Base-by-base conservation (phyloP, 2,888 invertebrate species). In the Phyllotreta cruciferae region DNA sequence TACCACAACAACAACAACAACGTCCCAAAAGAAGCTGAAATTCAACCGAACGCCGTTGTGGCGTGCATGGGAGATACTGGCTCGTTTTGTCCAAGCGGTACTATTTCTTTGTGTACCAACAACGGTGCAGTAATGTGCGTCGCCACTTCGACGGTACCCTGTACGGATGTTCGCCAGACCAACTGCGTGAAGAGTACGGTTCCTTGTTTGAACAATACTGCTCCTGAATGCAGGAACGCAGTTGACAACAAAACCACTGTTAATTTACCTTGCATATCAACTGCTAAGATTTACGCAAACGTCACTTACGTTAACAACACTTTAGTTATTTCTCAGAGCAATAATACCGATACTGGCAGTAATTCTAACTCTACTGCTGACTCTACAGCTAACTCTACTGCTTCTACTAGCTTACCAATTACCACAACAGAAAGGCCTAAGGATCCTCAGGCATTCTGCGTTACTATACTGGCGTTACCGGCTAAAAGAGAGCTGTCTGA, bases 111-210 rank as follows among this genome's bases (percentile, higher is more conserved):
- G 4, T 80, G 81, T 66, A 79, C 80, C 60, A 72, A 73, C 7
- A 79, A 78, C 54, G 80, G 81, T 3, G 79, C 79, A 1, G 78
- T 81, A 10, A 77, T 81, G 74, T 80, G 81, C 63, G 79, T 80
- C 1, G 77, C 79, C 1, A 78, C 71, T 9, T 66, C 73, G n/a
- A 79, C 80, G 8, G 75, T 73, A 24, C 78, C 78, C 6, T 81
- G 81, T 61, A 71, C 69, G 1, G 69, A 74, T 11, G 71, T 75
- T 39, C 68, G 70, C 6, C 70, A 75, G 56, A 71, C 70, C 6
- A 75, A 75, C 24, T 81, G 81, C 63, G 75, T 80, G 1, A 72
- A 71, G 37, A 77, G 75, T 34, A 73, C 70, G 1, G 68, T 81
- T 11, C 77, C 78, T 10, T 80, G 80, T 67, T 70, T 74, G 11